These are phyloP conservation scores for Diachrysia chrysitis DNA, from an alignment of 2,888 invertebrate genomes.

Conservation along the genomic window DNA sequence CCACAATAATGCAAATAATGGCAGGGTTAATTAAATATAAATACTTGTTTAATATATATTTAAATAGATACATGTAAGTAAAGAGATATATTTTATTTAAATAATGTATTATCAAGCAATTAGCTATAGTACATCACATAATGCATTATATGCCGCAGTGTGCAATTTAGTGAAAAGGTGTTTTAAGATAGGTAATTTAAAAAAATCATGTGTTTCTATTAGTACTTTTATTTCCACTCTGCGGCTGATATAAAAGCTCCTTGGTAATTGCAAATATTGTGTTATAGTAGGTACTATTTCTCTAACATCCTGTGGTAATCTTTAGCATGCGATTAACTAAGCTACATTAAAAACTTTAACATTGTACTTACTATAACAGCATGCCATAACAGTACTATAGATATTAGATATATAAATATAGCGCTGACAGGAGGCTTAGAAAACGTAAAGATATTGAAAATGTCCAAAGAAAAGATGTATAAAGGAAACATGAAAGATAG, in stretches of 20 bases:
- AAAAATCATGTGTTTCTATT: neutral
- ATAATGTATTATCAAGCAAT: slow-evolving; percentile 51
- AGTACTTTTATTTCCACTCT: slow-evolving; percentile 23
- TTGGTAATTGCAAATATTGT: slow-evolving; percentile 31
- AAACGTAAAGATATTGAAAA: slow-evolving; percentile 54
- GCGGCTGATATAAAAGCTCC: slow-evolving; percentile 39
- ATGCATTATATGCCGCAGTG: slow-evolving; percentile 31
- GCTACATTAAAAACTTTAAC: slow-evolving; percentile 30
- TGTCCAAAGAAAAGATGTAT: slow-evolving; percentile 57
- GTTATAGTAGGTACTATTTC: slow-evolving; percentile 21
- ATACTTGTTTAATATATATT: slow-evolving; percentile 17
- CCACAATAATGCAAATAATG: slow-evolving; percentile 25
- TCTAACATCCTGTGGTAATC: slow-evolving; percentile 44
- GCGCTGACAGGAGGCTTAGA: slow-evolving; percentile 57
- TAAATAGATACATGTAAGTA: slow-evolving; percentile 44
- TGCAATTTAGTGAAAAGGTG: slow-evolving; percentile 10
- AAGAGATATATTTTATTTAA: slow-evolving; percentile 57
- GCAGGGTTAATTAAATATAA: slow-evolving; percentile 11
- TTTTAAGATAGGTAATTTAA: neutral
- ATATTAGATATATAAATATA: slow-evolving; percentile 52
- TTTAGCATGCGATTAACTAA: slow-evolving; percentile 49
- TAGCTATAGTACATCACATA: slow-evolving; percentile 14
- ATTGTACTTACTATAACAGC: slow-evolving; percentile 52
- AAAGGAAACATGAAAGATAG: slow-evolving; percentile 66
- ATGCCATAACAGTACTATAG: slow-evolving; percentile 55